A percentile compares a stretch with the other conserved stretches of the same genome.
Evolutionary conservation across 2,797 vertebrate genomes (phyloP).

Genomic region (Propithecus deckenii): DNA sequence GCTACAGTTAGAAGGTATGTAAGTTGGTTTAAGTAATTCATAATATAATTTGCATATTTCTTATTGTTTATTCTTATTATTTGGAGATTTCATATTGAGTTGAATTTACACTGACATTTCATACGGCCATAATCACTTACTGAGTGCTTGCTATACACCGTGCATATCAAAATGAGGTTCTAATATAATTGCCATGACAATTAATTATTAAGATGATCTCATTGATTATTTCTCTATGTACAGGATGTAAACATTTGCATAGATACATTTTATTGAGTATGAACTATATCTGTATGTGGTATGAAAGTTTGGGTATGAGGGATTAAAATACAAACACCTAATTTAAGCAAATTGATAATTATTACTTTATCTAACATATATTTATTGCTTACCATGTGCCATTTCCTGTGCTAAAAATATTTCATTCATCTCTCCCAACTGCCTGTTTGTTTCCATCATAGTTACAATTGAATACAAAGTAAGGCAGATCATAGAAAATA

Average conservation of each 20-base stretch:
- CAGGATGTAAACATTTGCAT: neutral
- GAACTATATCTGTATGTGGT: neutral
- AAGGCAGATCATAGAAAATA: neutral
- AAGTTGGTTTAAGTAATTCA: neutral
- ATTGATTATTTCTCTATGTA: neutral
- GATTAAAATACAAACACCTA: neutral
- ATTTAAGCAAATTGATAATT: neutral
- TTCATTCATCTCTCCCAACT: conserved; percentile 3
- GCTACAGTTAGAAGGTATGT: neutral
- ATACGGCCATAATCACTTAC: neutral
- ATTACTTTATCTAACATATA: neutral
- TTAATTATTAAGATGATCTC: neutral
- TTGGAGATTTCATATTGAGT: neutral
- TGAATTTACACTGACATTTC: conserved; percentile 19
- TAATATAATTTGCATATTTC: neutral
- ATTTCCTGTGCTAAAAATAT: neutral
- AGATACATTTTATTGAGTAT: neutral
- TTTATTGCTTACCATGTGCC: neutral
- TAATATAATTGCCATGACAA: neutral
- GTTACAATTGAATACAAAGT: neutral
- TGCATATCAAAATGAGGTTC: neutral
- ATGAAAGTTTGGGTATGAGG: neutral
- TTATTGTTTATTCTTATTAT: neutral
- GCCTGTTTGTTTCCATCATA: neutral
- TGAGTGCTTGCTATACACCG: neutral